Conservation (phyloP, 2,888 invertebrate species). For the Lamellibrachia columna region DNA sequence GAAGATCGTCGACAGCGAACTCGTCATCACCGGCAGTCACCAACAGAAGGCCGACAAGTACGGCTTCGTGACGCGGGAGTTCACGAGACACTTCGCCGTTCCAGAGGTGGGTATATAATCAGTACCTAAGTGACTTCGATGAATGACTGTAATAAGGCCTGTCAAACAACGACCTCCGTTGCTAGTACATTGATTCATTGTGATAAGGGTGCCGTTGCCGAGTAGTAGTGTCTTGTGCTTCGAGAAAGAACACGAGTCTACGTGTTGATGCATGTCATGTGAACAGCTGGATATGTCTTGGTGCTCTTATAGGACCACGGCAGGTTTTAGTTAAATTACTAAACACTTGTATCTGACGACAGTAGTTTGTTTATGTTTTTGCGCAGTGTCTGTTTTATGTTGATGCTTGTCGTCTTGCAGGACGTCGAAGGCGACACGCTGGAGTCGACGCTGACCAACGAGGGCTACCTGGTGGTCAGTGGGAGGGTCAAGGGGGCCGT, state of each 20-base stretch:
- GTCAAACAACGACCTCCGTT: too few species aligned
- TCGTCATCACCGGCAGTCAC: constrained; percentile 49
- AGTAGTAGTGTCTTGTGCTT: too few species aligned
- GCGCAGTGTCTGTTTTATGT: background rate
- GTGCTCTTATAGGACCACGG: background rate
- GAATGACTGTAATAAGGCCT: background rate
- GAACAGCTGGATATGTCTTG: background rate
- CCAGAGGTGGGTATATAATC: constrained; percentile 43
- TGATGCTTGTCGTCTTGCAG: constrained; percentile 36
- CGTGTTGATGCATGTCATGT: too few species aligned
- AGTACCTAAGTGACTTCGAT: background rate
- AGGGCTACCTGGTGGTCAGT: constrained; percentile 43
- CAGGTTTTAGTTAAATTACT: background rate
- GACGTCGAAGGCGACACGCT: constrained; percentile 45
- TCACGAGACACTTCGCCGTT: constrained; percentile 43
- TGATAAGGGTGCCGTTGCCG: too few species aligned
- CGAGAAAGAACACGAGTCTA: too few species aligned
- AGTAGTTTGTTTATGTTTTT: too few species aligned
- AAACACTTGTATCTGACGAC: too few species aligned
- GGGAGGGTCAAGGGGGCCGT: constrained; percentile 39
- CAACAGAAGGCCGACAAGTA: constrained; percentile 46
- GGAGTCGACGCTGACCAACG: constrained; percentile 42
- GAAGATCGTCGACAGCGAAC: constrained; percentile 41
- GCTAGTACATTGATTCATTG: too few species aligned
- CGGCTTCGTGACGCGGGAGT: constrained; percentile 45